Percentiles rank a stretch among this genome's conserved stretches.
Conservation (phyloP, 1,140 invertebrate species). For the Lepidostoma basale region DNA sequence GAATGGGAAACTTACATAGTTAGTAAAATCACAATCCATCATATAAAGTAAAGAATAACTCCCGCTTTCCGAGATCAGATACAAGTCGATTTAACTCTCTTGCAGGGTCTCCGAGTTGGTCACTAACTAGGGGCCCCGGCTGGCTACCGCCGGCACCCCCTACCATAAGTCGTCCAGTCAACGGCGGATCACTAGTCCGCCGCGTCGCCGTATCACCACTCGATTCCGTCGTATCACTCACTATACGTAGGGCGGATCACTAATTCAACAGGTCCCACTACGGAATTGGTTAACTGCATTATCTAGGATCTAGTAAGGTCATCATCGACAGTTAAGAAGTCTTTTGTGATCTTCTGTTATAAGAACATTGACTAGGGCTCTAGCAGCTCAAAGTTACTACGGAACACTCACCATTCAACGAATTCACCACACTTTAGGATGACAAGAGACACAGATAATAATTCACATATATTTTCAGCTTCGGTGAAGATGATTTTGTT, state of each 20-base stretch:
- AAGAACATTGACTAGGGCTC: slow-evolving; percentile 37
- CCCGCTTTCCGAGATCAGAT: neutral
- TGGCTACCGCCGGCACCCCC: neutral
- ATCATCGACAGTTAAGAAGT: slow-evolving; percentile 27
- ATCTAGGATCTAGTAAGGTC: slow-evolving; percentile 31
- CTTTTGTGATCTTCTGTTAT: slow-evolving; percentile 20
- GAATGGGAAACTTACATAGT: slow-evolving; percentile 19
- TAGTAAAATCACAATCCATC: slow-evolving; percentile 35
- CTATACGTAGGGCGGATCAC: neutral
- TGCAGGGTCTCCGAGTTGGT: slow-evolving; percentile 12
- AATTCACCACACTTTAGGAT: slow-evolving; percentile 6
- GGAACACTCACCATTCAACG: slow-evolving; percentile 6
- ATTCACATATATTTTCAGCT: too few species aligned
- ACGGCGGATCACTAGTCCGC: slow-evolving; percentile 18
- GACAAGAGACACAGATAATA: slow-evolving; percentile 12
- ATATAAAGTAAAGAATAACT: slow-evolving; percentile 4
- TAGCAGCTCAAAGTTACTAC: slow-evolving; percentile 35
- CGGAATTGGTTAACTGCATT: neutral
- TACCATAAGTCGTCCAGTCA: slow-evolving; percentile 28
- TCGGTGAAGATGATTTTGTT: too few species aligned
- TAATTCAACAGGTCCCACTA: neutral
- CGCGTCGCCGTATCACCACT: slow-evolving; percentile 17
- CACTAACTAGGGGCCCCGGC: neutral
- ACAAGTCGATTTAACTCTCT: neutral
- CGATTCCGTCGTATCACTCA: slow-evolving; percentile 21